A percentile compares a stretch with the other conserved stretches of the same genome.
phyloP scores from a whole-genome alignment of 2,888 invertebrate genomes.

The Pyrgus malvae region DNA sequence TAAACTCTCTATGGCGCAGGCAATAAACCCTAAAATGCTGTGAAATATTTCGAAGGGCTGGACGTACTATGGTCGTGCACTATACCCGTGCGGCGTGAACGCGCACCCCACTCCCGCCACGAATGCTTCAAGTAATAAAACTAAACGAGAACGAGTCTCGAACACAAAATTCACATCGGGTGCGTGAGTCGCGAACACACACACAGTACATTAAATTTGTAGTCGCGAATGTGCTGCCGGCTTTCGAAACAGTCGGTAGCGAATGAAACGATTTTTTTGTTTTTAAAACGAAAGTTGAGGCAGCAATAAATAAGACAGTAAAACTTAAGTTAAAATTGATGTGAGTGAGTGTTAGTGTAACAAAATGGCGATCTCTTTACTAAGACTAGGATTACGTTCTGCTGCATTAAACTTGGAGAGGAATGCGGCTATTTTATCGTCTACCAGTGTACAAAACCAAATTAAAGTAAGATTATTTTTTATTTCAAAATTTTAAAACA shows the following conservation, averaged over 20 bases:
- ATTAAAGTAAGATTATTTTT: constrained; percentile 54
- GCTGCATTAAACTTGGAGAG: constrained; percentile 59
- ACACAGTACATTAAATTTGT: too few relatives aligned
- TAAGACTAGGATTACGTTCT: constrained; percentile 64
- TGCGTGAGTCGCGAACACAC: too few relatives aligned
- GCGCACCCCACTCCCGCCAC: constrained; percentile 46
- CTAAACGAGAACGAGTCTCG: too few relatives aligned
- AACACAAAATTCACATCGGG: constrained; percentile 57
- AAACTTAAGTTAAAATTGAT: constrained; percentile 18
- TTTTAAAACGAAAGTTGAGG: not conserved
- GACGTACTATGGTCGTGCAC: not conserved
- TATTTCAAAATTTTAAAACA: too few relatives aligned
- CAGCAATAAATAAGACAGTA: not conserved
- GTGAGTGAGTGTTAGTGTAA: constrained; percentile 33
- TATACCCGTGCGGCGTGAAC: constrained; percentile 45
- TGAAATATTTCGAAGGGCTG: constrained; percentile 2
- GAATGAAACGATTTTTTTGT: not conserved
- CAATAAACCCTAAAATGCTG: constrained; percentile 12
- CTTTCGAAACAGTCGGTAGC: constrained; percentile 19
- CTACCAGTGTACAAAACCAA: constrained; percentile 56
- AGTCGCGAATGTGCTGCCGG: constrained; percentile 18
- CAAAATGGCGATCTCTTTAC: constrained; percentile 73
- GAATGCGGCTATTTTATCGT: constrained; percentile 55
- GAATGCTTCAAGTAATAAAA: constrained; percentile 51
- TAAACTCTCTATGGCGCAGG: not conserved